These are phyloP conservation scores for Nothocercus nigrocapillus DNA, from an alignment of 2,113 vertebrate genomes.

Conservation along the genomic window DNA sequence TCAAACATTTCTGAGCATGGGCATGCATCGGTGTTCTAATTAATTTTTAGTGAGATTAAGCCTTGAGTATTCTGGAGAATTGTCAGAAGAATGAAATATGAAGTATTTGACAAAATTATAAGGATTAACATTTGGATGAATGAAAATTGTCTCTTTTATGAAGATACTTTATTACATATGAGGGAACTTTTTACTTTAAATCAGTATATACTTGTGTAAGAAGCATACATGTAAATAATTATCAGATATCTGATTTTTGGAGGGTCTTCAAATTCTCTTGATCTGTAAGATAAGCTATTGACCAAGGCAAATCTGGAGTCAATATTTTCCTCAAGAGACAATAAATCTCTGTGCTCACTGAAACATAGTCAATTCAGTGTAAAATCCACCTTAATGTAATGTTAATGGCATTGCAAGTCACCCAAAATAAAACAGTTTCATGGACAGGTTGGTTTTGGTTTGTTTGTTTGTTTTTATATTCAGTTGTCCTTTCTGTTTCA, in stretches of 20 bases:
- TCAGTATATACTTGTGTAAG: not conserved
- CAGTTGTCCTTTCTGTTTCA: not conserved
- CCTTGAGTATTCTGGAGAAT: not conserved
- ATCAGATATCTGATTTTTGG: not conserved
- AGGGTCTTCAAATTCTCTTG: conserved; percentile 6
- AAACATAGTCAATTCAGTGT: not conserved
- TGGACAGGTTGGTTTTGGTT: too few relatives aligned
- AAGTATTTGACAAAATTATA: not conserved
- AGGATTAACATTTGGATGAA: not conserved
- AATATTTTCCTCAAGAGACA: conserved; percentile 13
- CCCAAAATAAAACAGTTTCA: not conserved
- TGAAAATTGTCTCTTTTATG: not conserved
- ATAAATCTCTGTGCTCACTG: not conserved
- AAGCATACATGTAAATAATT: not conserved
- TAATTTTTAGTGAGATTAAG: not conserved
- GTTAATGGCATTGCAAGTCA: not conserved
- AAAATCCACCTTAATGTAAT: not conserved
- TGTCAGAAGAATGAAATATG: not conserved
- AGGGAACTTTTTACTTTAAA: not conserved
- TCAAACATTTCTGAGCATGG: not conserved
- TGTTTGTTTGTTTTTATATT: not conserved
- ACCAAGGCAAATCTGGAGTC: not conserved
- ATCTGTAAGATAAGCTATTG: conserved; percentile 1
- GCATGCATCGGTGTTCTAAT: not conserved
- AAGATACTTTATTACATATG: not conserved